phyloP scores from a whole-genome alignment of 1,140 invertebrate species.

The Diabrotica undecimpunctata region DNA sequence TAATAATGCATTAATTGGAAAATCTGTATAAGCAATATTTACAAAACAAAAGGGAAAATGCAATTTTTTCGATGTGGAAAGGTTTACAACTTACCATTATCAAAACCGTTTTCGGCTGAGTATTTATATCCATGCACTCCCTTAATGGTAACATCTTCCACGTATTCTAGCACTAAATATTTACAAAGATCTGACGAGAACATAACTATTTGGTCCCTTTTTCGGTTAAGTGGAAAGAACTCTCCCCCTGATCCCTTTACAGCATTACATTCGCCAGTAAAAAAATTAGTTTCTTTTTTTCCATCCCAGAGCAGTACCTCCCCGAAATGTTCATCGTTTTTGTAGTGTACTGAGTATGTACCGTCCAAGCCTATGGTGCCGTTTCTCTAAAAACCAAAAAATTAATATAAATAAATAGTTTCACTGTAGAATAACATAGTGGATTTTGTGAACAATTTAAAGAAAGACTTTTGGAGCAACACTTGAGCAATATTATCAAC shows the following conservation, averaged over 20 bases:
- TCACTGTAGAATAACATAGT: too few species aligned
- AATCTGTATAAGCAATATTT: too few species aligned
- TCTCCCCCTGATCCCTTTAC: slow-evolving; percentile 61
- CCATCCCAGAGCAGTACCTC: slow-evolving; percentile 55
- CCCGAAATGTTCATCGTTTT: slow-evolving; percentile 53
- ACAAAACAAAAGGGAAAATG: too few species aligned
- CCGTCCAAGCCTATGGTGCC: slow-evolving; percentile 68
- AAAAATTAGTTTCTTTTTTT: slow-evolving; percentile 51
- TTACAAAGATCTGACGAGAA: slow-evolving; percentile 71
- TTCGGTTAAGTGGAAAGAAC: slow-evolving; percentile 56
- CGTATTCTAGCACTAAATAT: slow-evolving; percentile 56
- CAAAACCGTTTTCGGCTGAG: slow-evolving; percentile 54
- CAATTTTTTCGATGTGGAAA: too few species aligned
- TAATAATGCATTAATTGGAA: too few species aligned
- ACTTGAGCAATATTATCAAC: too few species aligned
- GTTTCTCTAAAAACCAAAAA: slow-evolving; percentile 59
- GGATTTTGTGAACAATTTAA: too few species aligned
- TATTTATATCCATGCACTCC: slow-evolving; percentile 58
- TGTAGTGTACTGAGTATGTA: slow-evolving; percentile 69
- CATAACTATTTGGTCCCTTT: slow-evolving; percentile 53
- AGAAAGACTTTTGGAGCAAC: too few species aligned
- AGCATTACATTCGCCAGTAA: slow-evolving; percentile 44
- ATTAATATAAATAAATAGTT: background rate
- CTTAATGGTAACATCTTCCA: slow-evolving; percentile 50
- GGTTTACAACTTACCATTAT: slow-evolving; percentile 53